phyloP scores from a whole-genome alignment of 1,140 invertebrate genomes.

The Drosophila grimshawi region DNA sequence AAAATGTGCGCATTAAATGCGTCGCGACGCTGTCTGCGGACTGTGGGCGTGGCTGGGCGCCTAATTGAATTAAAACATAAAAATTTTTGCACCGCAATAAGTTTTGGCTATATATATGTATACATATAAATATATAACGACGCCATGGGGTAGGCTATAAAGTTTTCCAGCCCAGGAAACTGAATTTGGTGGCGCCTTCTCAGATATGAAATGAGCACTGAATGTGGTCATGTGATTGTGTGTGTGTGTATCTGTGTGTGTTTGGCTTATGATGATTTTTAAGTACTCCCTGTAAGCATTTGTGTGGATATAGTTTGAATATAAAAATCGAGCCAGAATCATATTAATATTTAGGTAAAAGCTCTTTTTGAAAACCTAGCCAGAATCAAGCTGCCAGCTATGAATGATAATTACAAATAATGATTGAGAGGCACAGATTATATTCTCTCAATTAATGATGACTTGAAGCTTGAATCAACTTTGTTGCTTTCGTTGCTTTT shows the following conservation, averaged over 20 bases:
- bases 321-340: too few relatives aligned
- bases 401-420: too few relatives aligned
- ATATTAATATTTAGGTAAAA: too few relatives aligned
- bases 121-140: not conserved
- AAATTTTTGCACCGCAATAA: conserved; percentile 72
- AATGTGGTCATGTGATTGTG: not conserved
- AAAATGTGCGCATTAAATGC: conserved; percentile 66
- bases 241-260: conserved; percentile 18
- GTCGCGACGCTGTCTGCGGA: conserved; percentile 3
- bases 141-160: conserved; percentile 60
- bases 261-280: not conserved
- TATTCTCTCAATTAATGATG: too few relatives aligned
- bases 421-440: too few relatives aligned
- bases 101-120: conserved; percentile 38
- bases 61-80: conserved; percentile 82
- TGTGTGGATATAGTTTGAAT: too few relatives aligned
- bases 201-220: conserved; percentile 36
- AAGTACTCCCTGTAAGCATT: too few relatives aligned
- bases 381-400: too few relatives aligned
- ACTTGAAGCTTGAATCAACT: too few relatives aligned
- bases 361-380: too few relatives aligned
- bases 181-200: conserved; percentile 22
- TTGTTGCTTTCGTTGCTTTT: too few relatives aligned
- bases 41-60: conserved; percentile 31
- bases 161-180: conserved; percentile 39